Percentiles rank a stretch among this genome's conserved stretches.
Conservation (phyloP, 2,113 vertebrate species). For the Strigops habroptila region DNA sequence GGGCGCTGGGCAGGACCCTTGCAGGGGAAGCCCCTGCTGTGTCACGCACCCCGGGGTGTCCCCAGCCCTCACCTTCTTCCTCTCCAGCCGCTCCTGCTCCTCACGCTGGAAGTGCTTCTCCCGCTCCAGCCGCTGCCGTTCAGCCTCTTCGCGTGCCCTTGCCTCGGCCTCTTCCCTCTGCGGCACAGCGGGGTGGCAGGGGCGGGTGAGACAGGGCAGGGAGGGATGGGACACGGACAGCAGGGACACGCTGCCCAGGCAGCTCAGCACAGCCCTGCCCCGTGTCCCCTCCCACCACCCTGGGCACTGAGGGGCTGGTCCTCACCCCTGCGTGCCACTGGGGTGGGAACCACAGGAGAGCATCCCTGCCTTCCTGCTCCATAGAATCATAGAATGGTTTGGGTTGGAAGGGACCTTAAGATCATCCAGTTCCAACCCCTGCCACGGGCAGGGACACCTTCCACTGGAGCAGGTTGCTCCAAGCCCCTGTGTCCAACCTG, state of each 20-base stretch:
- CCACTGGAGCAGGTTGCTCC: no score
- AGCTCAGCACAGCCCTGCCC: background rate
- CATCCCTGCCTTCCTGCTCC: background rate
- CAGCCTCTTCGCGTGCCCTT: constrained; percentile 84
- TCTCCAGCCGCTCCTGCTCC: constrained; percentile 94
- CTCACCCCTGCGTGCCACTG: background rate
- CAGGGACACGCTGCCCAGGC: background rate
- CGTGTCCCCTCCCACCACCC: background rate
- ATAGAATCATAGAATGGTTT: no score
- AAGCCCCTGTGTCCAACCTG: no score
- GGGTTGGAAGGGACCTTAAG: no score
- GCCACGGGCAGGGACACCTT: background rate
- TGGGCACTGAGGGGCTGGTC: background rate
- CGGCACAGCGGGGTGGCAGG: background rate
- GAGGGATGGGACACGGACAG: accelerated
- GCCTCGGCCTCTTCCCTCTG: constrained; percentile 90
- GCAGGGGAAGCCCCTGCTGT: background rate
- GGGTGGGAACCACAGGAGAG: background rate
- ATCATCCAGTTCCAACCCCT: no score
- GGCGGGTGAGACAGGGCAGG: background rate
- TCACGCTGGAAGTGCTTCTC: constrained; percentile 97
- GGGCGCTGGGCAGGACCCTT: background rate
- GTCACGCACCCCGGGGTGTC: accelerated
- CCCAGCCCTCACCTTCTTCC: constrained; percentile 83
- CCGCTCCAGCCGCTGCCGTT: constrained; percentile 88